Evolutionary conservation across 2,113 vertebrate genomes (phyloP).

Genomic region (Pardalotus punctatus): DNA sequence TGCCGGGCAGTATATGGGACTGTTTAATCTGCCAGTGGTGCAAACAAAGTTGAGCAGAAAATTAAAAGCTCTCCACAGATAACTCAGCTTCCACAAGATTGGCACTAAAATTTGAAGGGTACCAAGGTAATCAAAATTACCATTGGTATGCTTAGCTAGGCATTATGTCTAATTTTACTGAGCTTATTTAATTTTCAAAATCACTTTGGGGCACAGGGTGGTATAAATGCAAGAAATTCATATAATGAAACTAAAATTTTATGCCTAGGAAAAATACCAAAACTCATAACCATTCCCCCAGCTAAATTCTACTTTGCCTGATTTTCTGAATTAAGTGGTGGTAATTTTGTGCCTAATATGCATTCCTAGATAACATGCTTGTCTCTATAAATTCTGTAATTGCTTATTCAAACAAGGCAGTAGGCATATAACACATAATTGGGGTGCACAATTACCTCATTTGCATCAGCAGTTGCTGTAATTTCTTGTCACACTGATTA

Average conservation of each 20-base stretch:
- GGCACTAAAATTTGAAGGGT: not conserved
- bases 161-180: not conserved
- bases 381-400: slow-evolving; percentile 57
- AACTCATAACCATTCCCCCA: slow-evolving; percentile 16
- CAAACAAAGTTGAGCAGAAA: not conserved
- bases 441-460: slow-evolving; percentile 38
- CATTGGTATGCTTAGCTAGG: not conserved
- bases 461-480: slow-evolving; percentile 38
- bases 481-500: slow-evolving; percentile 41
- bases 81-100: not conserved
- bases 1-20: not conserved
- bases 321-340: slow-evolving; percentile 58
- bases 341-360: slow-evolving; percentile 51
- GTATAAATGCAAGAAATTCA: slow-evolving; percentile 15
- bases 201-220: not conserved
- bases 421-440: slow-evolving; percentile 49
- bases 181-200: slow-evolving; percentile 11
- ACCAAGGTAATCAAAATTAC: not conserved
- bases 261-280: slow-evolving; percentile 32
- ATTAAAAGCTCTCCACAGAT: not conserved
- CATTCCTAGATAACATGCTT: slow-evolving; percentile 53
- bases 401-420: slow-evolving; percentile 50
- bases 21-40: not conserved
- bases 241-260: slow-evolving; percentile 26
- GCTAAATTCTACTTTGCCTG: slow-evolving; percentile 15